These are phyloP conservation scores for Pseudopipra pipra DNA, from an alignment of 2,113 vertebrate genomes.

Conservation along the genomic window DNA sequence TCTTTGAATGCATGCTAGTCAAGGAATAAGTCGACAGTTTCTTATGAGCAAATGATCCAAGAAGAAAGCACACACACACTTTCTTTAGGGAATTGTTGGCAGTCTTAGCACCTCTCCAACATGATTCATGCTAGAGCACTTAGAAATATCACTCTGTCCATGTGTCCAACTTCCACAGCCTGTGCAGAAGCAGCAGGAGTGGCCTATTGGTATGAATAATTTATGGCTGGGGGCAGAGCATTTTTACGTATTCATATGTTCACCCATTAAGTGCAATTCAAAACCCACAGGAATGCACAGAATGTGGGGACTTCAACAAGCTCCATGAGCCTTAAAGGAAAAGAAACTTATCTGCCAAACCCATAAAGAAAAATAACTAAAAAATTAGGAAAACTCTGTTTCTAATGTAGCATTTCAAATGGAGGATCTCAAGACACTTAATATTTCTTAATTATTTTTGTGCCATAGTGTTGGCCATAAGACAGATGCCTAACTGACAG, in stretches of 20 bases:
- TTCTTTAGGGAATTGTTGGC: slow-evolving; percentile 2
- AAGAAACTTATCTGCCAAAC: neutral
- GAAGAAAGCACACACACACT: neutral
- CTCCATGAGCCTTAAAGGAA: neutral
- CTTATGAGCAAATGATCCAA: neutral
- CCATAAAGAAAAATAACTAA: neutral
- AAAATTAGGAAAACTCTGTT: neutral
- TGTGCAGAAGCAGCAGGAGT: neutral
- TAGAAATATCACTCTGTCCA: neutral
- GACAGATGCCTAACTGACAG: slow-evolving; percentile 6
- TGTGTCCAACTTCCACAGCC: neutral
- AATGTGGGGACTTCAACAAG: neutral
- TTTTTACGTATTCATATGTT: slow-evolving; percentile 37
- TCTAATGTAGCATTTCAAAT: neutral
- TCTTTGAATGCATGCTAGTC: neutral
- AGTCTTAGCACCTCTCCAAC: neutral
- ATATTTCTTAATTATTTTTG: slow-evolving; percentile 38
- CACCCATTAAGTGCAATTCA: slow-evolving; percentile 5
- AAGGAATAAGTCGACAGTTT: neutral
- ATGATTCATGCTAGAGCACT: slow-evolving; percentile 25
- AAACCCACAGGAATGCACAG: slow-evolving; percentile 58
- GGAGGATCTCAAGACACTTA: neutral
- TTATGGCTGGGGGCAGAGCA: slow-evolving; percentile 6
- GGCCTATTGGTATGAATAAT: slow-evolving; percentile 34
- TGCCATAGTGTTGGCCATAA: neutral